Evolutionary conservation across 2,113 vertebrate genomes (phyloP), one percentile per base, ranked within the genome.

Genomic region (Corvus hawaiiensis): DNA sequence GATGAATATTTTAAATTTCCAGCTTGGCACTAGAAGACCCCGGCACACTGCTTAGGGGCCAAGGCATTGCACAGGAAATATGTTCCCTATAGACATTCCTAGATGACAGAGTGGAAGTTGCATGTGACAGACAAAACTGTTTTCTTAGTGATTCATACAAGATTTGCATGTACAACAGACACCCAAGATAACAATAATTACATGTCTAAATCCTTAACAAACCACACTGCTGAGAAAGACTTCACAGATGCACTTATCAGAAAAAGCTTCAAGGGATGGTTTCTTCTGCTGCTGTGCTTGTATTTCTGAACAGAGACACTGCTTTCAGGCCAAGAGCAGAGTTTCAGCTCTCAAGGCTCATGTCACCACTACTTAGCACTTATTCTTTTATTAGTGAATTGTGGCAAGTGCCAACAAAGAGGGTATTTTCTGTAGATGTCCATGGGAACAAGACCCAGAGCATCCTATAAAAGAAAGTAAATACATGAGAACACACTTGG

Each of bases 101-200:
- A 85, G 46, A 89, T 69, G 37, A 64, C 9, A 87, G 62, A 90
- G 52, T 74, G 17, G 52, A 91, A 86, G 22, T 49, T 75, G 83
- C 37, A 75, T 30, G 16, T 69, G 83, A 93, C 81, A 96, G 74
- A 90, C 68, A 49, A 75, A 88, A 81, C 52, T 90, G 64, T 89
- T 88, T 95, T 93, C 59, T 61, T 72, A 75, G 54, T 83, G 93
- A 95, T 85, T 94, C 93, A 93, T 56, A 30, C 55, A 54, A 77
- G 67, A 93, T 92, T 91, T 94, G 56, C 58, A 73, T 88, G 67
- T 67, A 52, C 51, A 90, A 75, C 33, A 96, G 87, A 90, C 78
- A 96, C 76, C 19, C 46, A 89, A 74, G 16, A 39, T 24, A 79
- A 89, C n/a, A 88, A 80, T 78, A 96, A 91, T 93, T 94, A 79